Conservation (phyloP, 2,113 vertebrate genomes). For the Apus apus region DNA sequence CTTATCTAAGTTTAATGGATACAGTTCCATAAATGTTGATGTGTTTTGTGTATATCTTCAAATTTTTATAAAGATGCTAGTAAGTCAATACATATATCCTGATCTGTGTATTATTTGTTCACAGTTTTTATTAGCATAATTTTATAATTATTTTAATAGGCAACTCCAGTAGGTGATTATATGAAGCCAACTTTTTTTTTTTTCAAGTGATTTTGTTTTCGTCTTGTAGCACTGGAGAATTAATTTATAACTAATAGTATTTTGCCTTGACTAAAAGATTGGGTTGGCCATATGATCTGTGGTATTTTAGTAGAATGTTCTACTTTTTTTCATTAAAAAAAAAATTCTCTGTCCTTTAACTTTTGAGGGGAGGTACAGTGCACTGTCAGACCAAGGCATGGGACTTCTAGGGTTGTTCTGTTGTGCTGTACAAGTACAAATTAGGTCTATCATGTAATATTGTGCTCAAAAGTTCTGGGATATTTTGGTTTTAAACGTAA, state of each 20-base stretch:
- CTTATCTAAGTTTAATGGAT: slow-evolving; percentile 73
- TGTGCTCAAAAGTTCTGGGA: slow-evolving; percentile 9
- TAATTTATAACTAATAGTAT: background rate
- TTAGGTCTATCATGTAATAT: background rate
- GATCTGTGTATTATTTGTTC: slow-evolving; percentile 85
- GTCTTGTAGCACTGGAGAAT: slow-evolving; percentile 57
- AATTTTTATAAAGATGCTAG: slow-evolving; percentile 89
- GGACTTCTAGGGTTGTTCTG: background rate
- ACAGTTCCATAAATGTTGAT: slow-evolving; percentile 75
- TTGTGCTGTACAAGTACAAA: slow-evolving; percentile 22
- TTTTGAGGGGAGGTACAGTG: background rate
- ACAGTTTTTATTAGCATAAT: slow-evolving; percentile 57
- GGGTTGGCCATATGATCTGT: slow-evolving; percentile 44
- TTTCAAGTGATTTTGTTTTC: slow-evolving; percentile 26
- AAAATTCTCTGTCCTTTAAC: slow-evolving; percentile 29
- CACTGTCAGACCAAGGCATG: background rate
- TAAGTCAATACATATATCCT: slow-evolving; percentile 81
- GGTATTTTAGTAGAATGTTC: slow-evolving; percentile 38
- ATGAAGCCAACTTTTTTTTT: slow-evolving; percentile 65
- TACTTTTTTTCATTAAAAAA: background rate
- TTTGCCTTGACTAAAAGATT: slow-evolving; percentile 8
- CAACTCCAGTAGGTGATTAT: slow-evolving; percentile 57
- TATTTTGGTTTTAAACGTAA: background rate
- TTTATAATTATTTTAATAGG: slow-evolving; percentile 48
- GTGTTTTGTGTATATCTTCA: slow-evolving; percentile 82